Evolutionary conservation across 2,113 vertebrate genomes (phyloP).

Genomic region (Galeopterus variegatus): DNA sequence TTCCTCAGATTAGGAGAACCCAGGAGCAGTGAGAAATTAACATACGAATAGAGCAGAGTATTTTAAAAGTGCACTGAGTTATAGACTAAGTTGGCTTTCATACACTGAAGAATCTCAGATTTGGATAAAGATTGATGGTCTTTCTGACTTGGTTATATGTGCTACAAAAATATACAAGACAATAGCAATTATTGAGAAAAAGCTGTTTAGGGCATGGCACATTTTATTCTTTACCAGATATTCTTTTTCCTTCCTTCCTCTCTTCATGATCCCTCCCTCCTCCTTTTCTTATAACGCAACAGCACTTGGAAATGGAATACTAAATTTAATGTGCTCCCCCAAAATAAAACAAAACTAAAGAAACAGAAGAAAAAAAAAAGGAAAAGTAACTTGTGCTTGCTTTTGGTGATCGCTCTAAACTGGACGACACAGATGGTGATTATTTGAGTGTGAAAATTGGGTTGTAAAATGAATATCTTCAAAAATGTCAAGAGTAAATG

Average conservation of each 20-base stretch:
- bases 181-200: not conserved
- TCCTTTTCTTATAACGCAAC: not conserved
- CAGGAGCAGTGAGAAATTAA: not conserved
- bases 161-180: not conserved
- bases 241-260: not conserved
- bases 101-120: conserved; percentile 33
- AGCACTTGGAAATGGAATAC: not conserved
- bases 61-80: not conserved
- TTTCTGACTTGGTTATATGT: conserved; percentile 28
- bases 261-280: not conserved
- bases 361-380: not conserved
- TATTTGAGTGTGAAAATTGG: conserved; percentile 83
- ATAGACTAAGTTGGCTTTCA: not conserved
- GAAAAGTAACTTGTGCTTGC: not conserved
- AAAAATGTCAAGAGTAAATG: conserved; percentile 85
- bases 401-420: not conserved
- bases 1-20: not conserved
- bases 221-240: not conserved
- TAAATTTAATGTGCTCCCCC: not conserved
- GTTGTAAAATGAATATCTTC: conserved; percentile 79
- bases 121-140: not conserved
- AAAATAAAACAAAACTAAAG: conserved; percentile 16
- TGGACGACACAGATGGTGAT: conserved; percentile 82
- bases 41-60: not conserved
- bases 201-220: not conserved